Conservation (phyloP, 2,797 vertebrate species). For the Lagocephalus sceleratus region DNA sequence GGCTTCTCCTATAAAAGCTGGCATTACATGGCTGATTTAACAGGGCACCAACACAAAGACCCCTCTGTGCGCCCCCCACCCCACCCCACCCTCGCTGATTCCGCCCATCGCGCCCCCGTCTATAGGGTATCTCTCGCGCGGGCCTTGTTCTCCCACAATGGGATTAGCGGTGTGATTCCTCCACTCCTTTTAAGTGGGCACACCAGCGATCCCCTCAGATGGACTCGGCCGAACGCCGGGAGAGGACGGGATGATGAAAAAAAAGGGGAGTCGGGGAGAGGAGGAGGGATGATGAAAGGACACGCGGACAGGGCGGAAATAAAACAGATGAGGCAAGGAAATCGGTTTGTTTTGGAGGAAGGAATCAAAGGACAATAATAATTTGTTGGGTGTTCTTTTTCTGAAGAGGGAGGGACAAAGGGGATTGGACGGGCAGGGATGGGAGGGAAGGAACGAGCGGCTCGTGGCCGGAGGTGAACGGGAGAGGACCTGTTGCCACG, state of each 20-base stretch:
- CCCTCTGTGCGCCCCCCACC: conserved; percentile 8
- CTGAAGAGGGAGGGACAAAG: neutral
- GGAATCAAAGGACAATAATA: neutral
- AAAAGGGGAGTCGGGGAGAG: conserved; percentile 3
- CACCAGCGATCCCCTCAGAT: conserved; percentile 70
- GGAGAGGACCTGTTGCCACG: conserved; percentile 66
- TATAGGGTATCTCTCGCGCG: conserved; percentile 31
- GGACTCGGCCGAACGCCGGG: conserved; percentile 54
- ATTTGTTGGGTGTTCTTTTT: conserved; percentile 10
- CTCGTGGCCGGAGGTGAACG: conserved; percentile 34
- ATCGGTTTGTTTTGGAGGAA: neutral
- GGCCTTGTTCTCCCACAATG: conserved; percentile 64
- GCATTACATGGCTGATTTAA: conserved; percentile 64
- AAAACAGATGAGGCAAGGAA: neutral
- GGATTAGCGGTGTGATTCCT: conserved; percentile 72
- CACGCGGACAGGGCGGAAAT: neutral
- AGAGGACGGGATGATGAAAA: conserved; percentile 30
- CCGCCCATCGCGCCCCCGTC: conserved; percentile 13
- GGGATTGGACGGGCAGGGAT: conserved; percentile 6
- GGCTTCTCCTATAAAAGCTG: conserved; percentile 55
- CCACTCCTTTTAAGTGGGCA: conserved; percentile 69
- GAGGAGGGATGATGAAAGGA: conserved; percentile 10
- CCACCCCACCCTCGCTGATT: no score
- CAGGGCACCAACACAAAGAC: conserved; percentile 56
- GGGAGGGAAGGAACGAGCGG: conserved; percentile 18